Conservation (phyloP, 2,888 invertebrate species). For the Panzeria rudis region DNA sequence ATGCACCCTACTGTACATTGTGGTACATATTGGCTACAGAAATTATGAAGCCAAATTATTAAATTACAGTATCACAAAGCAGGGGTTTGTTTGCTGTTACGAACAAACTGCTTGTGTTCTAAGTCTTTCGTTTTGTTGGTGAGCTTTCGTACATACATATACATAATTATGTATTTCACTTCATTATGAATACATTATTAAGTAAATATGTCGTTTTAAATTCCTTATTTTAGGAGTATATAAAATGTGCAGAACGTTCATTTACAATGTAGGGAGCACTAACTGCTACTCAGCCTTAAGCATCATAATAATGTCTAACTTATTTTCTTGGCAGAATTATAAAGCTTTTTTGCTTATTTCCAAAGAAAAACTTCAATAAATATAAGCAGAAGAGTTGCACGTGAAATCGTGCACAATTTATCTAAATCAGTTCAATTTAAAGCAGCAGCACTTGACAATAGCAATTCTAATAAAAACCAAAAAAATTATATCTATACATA, state of each 20-base stretch:
- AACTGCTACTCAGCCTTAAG: not conserved
- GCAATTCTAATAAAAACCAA: constrained; percentile 49
- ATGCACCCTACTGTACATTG: constrained; percentile 8
- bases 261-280: constrained; percentile 18
- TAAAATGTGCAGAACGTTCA: no score
- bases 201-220: not conserved
- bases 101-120: not conserved
- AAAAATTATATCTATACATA: not conserved
- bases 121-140: constrained; percentile 33
- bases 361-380: constrained; percentile 61
- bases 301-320: not conserved
- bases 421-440: constrained; percentile 73
- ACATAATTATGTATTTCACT: no score
- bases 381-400: constrained; percentile 70
- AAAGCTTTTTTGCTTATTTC: constrained; percentile 38
- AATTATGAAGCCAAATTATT: not conserved
- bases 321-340: constrained; percentile 35
- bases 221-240: not conserved
- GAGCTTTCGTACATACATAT: not conserved
- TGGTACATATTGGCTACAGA: no score
- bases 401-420: constrained; percentile 73
- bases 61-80: not conserved
- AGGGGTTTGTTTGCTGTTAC: not conserved
- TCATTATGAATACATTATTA: not conserved
- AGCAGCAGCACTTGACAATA: constrained; percentile 72